Percentiles rank a stretch among this genome's conserved stretches.
Conservation (phyloP, 2,888 invertebrate genomes). For the Dryococelus australis region DNA sequence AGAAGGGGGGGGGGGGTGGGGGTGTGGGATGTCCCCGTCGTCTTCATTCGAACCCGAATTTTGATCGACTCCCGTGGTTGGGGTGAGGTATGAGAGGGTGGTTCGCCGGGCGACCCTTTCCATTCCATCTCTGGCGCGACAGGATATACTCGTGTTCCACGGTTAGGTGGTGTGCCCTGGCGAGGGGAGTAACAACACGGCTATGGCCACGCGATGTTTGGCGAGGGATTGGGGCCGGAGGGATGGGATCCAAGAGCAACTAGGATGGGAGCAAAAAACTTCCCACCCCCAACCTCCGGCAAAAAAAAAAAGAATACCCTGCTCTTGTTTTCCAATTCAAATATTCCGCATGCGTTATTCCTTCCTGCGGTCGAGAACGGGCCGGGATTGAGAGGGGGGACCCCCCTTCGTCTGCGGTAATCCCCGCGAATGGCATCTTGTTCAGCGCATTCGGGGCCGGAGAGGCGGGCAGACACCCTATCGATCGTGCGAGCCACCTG, state of each 20-base stretch:
- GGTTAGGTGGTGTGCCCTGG: no score
- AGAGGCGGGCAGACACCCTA: not conserved
- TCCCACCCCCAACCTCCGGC: no score
- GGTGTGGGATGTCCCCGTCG: no score
- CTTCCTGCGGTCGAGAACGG: not conserved
- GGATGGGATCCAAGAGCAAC: no score
- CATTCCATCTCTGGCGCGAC: no score
- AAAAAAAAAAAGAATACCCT: not conserved
- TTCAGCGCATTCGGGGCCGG: not conserved
- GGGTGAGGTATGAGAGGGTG: not conserved
- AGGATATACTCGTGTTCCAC: no score
- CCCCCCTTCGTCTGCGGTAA: not conserved
- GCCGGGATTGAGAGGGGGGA: not conserved
- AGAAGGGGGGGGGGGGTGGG: not conserved
- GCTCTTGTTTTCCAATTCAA: constrained; percentile 25
- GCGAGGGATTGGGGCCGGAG: not conserved
- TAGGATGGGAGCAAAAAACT: no score
- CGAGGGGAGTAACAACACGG: not conserved
- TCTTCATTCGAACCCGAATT: constrained; percentile 24
- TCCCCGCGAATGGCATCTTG: constrained; percentile 25
- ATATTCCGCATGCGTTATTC: constrained; percentile 26
- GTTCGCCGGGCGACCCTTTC: not conserved
- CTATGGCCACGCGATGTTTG: not conserved
- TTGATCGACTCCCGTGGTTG: constrained; percentile 5
- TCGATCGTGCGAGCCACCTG: not conserved